Evolutionary conservation across 2,888 invertebrate species (phyloP), one percentile per base, ranked within the genome.

Genomic region (Endomychus coccineus): DNA sequence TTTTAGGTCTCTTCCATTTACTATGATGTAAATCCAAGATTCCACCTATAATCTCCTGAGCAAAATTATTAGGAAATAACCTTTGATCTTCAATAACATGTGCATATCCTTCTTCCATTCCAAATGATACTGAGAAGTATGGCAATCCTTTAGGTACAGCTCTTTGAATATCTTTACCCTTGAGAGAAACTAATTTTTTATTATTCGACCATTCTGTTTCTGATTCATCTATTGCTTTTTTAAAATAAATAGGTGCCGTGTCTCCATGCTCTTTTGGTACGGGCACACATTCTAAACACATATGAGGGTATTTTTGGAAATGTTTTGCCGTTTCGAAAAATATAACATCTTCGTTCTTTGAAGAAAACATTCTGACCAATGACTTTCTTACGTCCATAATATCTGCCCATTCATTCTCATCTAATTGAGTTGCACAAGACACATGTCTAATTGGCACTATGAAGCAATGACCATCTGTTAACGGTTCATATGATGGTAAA

Each of bases 41-140:
- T 1, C 96, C 96, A 12, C 89, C 95, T 57, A 98, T 81, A 10
- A 96, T 83, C 79, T 96, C 94, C 71, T 88, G 84, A 3, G 90
- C 97, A 74, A 96, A 98, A 65, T 85, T 84, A 33, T 62, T 67
- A 0, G 94, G 89, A 66, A 97, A 97, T 22, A 77, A 62, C 36
- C 78, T 73, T 59, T 90, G 87, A 64, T 97, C 89, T 68, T 98
- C 97, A 54, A 98, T 91, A 0, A 97, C 88, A 69, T 98, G 97
- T 28, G 94, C 97, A 70, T 84, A 97, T 1, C 97, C 97, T 33
- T 82, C 78, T 25, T 85, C 79, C 69, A 83, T 78, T 11, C 90
- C 95, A 71, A 97, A 97, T 64, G 90, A 83, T 0, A 98, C 85
- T 70, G 83, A 80, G 66, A 98, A 94, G 63, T 97, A 98, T 1